Base-by-base conservation (phyloP, 2,888 invertebrate species). In the Orchestes rusci region DNA sequence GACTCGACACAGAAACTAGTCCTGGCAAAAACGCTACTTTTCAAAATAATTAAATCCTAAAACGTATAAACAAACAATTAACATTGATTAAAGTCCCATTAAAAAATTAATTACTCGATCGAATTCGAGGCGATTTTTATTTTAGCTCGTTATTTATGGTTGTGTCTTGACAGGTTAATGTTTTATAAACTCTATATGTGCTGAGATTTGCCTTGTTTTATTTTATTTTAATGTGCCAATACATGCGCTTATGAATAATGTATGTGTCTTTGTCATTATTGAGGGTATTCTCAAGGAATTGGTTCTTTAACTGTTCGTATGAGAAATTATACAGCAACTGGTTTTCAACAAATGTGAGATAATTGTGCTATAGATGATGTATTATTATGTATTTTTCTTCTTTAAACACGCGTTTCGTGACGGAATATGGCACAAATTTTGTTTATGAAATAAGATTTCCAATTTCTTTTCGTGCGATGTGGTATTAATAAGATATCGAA, bases 81-180 rank as follows among this genome's bases (percentile, higher is more conserved):
- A 53, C 58, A 57, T 58, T 57, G 56, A 60, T 60, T 59, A 58
- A 54, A 52, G 53, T 53, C 49, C 50, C 38, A 17, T 47, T 39
- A 43, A 47, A 47, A 47, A 47, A 57, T 56, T 59, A 57, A 55
- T 55, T 46, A 48, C 53, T n/a, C 46, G 46, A 43, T 47, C 52
- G 52, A 32, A 56, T 53, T 51, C 53, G 50, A 48, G 53, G 53
- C 45, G 56, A 59, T 58, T 59, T 59, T 59, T 56, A 59, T 59
- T 56, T 58, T 53, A 50, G 39, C 38, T 42, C 45, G 52, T 45
- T 39, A 47, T 47, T 47, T 47, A 47, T 39, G 35, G 23, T 35
- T 18, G n/a, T 12, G 16, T 15, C n/a, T 19, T 39, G 34, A 43
- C 39, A 48, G 44, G 42, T 40, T 40, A 46, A 47, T 36, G 40